Evolutionary conservation across 2,888 invertebrate genomes (phyloP).

Genomic region (Timandra comae): DNA sequence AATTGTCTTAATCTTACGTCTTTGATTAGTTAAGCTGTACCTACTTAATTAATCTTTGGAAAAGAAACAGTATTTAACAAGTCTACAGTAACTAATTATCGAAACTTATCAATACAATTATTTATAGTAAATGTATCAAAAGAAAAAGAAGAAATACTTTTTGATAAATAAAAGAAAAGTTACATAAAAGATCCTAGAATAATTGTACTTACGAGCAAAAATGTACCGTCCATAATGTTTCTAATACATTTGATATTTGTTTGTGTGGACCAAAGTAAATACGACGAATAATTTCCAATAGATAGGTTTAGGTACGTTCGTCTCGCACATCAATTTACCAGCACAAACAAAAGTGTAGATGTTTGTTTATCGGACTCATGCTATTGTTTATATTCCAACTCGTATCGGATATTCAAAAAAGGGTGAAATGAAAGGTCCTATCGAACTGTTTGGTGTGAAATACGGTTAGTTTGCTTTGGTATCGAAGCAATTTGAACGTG

Average conservation of each 20-base stretch:
- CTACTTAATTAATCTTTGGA: no score
- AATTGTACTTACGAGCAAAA: no score
- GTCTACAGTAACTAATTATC: no score
- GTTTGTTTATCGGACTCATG: conserved; percentile 25
- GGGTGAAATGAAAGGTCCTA: conserved; percentile 21
- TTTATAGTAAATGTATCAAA: no score
- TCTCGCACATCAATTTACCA: conserved; percentile 30
- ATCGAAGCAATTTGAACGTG: conserved; percentile 37
- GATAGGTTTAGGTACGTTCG: conserved; percentile 22
- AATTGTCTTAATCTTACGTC: not conserved
- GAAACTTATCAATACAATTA: no score
- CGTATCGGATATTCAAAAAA: conserved; percentile 30
- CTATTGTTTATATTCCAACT: conserved; percentile 23
- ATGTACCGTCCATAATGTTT: not conserved
- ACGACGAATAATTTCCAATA: conserved; percentile 27
- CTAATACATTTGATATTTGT: conserved; percentile 4
- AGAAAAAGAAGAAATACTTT: no score
- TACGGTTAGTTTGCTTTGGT: conserved; percentile 39
- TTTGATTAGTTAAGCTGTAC: no score
- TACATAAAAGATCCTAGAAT: no score
- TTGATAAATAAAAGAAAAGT: no score
- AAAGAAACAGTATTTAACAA: no score
- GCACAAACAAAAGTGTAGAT: conserved; percentile 29
- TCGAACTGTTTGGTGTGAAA: conserved; percentile 36
- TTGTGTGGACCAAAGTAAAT: conserved; percentile 10